Evolutionary conservation across 2,888 invertebrate species (phyloP).

Genomic region (Mantis religiosa): DNA sequence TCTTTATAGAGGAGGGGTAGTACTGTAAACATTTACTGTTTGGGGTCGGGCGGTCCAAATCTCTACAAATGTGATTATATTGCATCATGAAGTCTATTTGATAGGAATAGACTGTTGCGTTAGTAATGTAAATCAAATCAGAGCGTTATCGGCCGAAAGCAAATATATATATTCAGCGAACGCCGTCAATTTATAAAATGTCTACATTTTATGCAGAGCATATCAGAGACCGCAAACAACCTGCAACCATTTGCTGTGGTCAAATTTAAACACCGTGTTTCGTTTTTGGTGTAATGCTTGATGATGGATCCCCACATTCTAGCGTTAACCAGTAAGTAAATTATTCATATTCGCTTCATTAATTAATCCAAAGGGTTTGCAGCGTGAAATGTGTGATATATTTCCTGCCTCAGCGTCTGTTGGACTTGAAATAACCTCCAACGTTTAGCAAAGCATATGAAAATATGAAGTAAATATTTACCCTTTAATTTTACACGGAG

Average conservation of each 20-base stretch:
- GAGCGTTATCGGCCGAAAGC: slow-evolving; percentile 4
- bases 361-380: neutral
- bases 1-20: neutral
- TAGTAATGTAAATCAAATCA: slow-evolving; percentile 5
- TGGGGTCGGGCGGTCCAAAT: neutral
- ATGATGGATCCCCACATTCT: neutral
- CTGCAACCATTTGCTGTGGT: neutral
- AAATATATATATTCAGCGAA: neutral
- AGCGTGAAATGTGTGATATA: neutral
- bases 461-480: neutral
- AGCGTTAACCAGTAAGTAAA: neutral
- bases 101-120: neutral
- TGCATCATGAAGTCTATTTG: neutral
- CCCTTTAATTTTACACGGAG: neutral
- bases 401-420: neutral
- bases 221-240: neutral
- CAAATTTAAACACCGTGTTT: neutral
- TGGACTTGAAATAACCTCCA: neutral
- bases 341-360: neutral
- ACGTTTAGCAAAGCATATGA: neutral
- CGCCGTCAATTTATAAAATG: slow-evolving; percentile 1
- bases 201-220: slow-evolving; percentile 5
- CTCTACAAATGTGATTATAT: slow-evolving; percentile 7
- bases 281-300: neutral
- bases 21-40: neutral